These are phyloP conservation scores for Malacosoma neustria DNA, from an alignment of 2,888 invertebrate species.

Conservation along the genomic window DNA sequence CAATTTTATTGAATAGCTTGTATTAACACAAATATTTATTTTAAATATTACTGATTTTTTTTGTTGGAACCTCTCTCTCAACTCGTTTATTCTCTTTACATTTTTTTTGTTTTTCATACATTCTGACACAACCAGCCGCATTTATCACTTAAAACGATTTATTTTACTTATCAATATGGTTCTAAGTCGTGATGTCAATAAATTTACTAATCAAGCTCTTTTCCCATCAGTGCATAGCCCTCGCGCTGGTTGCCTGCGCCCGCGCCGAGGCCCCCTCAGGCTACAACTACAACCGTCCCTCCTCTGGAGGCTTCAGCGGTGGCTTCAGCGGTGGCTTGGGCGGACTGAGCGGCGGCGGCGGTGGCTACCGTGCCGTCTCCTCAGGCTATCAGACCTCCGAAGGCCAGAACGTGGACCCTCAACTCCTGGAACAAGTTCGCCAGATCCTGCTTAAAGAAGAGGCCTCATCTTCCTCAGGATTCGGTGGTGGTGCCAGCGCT, in stretches of 20 bases:
- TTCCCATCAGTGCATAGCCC: constrained; percentile 83
- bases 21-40: too few relatives aligned
- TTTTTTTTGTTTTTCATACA: not conserved
- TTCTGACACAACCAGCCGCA: not conserved
- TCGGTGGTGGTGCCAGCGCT: constrained; percentile 76
- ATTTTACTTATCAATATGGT: not conserved
- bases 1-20: too few relatives aligned
- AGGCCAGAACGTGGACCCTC: constrained; percentile 87
- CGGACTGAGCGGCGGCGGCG: constrained; percentile 71
- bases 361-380: constrained; percentile 83
- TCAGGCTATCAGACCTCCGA: constrained; percentile 87
- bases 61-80: too few relatives aligned
- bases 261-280: constrained; percentile 85
- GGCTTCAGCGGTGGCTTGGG: constrained; percentile 49
- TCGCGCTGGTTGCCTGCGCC: constrained; percentile 84
- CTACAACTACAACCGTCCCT: constrained; percentile 84
- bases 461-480: constrained; percentile 71
- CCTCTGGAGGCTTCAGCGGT: constrained; percentile 63
- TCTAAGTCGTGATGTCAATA: not conserved
- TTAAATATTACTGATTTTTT: too few relatives aligned
- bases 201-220: constrained; percentile 20
- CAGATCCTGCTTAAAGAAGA: constrained; percentile 90
- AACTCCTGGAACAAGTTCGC: constrained; percentile 87
- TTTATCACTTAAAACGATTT: not conserved
- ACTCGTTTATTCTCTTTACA: too few relatives aligned